phyloP scores from a whole-genome alignment of 2,113 vertebrate species.

The Muscicapa adusta region DNA sequence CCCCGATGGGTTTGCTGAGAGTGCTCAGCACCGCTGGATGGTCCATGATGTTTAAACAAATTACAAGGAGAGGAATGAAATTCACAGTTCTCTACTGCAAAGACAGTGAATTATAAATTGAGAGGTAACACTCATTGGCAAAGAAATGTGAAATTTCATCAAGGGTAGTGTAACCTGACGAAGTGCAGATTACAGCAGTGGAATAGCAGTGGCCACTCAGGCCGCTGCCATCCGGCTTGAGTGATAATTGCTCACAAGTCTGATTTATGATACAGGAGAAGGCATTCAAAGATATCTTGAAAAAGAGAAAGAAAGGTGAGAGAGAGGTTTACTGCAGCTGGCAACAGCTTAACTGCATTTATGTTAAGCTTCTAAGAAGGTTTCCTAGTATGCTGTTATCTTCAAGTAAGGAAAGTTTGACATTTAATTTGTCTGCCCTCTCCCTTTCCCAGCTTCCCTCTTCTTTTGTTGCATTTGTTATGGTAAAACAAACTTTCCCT shows the following conservation, averaged over 20 bases:
- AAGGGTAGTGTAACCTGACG: slow-evolving; percentile 40
- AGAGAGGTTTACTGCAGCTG: slow-evolving; percentile 58
- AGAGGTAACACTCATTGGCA: slow-evolving; percentile 2
- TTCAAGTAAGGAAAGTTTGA: slow-evolving; percentile 44
- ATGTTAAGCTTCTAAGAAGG: slow-evolving; percentile 39
- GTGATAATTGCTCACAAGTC: slow-evolving; percentile 53
- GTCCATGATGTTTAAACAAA: neutral
- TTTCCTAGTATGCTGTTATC: slow-evolving; percentile 18
- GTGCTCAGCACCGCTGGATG: neutral
- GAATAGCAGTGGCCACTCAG: slow-evolving; percentile 38
- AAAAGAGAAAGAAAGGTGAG: slow-evolving; percentile 50
- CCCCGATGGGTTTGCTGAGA: neutral
- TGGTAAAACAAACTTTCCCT: slow-evolving; percentile 27
- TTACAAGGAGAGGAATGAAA: neutral
- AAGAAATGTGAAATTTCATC: slow-evolving; percentile 57
- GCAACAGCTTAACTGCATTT: slow-evolving; percentile 53
- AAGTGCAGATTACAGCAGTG: slow-evolving; percentile 38
- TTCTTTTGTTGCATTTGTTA: slow-evolving; percentile 29
- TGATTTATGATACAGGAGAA: slow-evolving; percentile 49
- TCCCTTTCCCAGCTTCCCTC: neutral
- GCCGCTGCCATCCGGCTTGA: neutral
- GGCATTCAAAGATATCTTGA: slow-evolving; percentile 58
- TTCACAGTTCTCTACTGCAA: neutral
- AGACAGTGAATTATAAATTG: slow-evolving; percentile 36
- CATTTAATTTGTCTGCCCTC: neutral